A percentile compares a stretch with the other conserved stretches of the same genome.
phyloP scores from a whole-genome alignment of 1,140 invertebrate genomes.

The Agrilus planipennis region DNA sequence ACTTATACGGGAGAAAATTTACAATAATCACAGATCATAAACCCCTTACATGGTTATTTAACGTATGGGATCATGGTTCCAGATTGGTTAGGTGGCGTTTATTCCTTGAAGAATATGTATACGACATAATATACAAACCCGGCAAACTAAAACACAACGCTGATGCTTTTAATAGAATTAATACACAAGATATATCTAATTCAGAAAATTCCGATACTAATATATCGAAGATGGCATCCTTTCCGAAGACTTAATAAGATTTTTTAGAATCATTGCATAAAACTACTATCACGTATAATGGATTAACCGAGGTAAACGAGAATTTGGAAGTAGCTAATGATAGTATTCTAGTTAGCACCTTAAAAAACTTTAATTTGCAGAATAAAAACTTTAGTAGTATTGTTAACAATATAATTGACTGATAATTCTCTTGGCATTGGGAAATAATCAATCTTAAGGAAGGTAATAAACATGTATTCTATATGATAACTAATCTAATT shows the following conservation, averaged over 20 bases:
- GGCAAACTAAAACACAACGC: constrained; percentile 31
- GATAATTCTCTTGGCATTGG: too few relatives aligned
- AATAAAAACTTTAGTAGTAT: too few relatives aligned
- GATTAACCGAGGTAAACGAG: too few relatives aligned
- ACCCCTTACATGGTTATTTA: background rate
- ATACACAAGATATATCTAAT: background rate
- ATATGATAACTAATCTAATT: too few relatives aligned
- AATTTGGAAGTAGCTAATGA: too few relatives aligned
- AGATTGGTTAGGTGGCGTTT: background rate
- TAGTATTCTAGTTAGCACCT: too few relatives aligned
- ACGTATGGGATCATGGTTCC: background rate
- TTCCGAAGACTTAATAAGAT: background rate
- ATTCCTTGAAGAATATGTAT: constrained; percentile 16
- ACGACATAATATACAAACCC: constrained; percentile 24
- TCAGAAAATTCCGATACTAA: background rate
- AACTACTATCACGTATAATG: too few relatives aligned
- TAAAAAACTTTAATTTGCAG: too few relatives aligned
- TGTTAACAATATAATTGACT: too few relatives aligned
- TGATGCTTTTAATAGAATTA: constrained; percentile 21
- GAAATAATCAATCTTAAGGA: too few relatives aligned
- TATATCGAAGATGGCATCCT: background rate
- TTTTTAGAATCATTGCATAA: background rate
- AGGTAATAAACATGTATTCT: too few relatives aligned
- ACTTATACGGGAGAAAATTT: background rate
- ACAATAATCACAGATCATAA: constrained; percentile 3